These are phyloP conservation scores for Chelonus insularis DNA, from an alignment of 1,140 invertebrate genomes.

Conservation along the genomic window DNA sequence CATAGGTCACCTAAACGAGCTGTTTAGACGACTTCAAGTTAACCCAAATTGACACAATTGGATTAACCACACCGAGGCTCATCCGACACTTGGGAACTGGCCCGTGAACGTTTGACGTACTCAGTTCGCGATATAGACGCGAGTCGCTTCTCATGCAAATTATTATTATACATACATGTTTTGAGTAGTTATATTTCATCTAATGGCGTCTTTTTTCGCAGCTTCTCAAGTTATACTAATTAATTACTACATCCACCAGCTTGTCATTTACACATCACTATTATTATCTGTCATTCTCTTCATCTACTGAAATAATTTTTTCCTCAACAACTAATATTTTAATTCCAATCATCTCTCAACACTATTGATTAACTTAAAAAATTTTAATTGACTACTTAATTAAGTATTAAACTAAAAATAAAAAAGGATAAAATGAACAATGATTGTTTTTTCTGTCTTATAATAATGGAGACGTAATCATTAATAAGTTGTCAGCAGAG, in stretches of 20 bases:
- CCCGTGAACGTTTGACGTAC: constrained; percentile 44
- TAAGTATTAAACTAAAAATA: too few species aligned
- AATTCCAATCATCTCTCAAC: too few species aligned
- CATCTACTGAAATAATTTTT: too few species aligned
- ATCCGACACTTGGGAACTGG: constrained; percentile 59
- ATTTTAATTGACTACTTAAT: too few species aligned
- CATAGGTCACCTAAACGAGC: constrained; percentile 53
- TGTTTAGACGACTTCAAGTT: constrained; percentile 62
- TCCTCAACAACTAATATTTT: too few species aligned
- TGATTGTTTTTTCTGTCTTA: constrained; percentile 31
- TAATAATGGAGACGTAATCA: background rate
- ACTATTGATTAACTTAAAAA: too few species aligned
- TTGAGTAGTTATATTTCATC: background rate
- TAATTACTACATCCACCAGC: too few species aligned
- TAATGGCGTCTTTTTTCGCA: background rate
- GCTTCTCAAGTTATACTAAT: too few species aligned
- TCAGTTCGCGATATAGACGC: constrained; percentile 9
- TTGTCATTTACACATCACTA: too few species aligned
- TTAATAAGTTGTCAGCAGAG: background rate
- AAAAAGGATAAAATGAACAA: too few species aligned
- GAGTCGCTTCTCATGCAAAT: constrained; percentile 56
- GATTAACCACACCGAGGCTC: constrained; percentile 56
- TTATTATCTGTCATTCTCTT: too few species aligned
- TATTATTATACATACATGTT: constrained; percentile 35
- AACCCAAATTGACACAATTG: constrained; percentile 61